Base-by-base conservation (phyloP, 2,113 vertebrate species). In the Hystrix cristata region DNA sequence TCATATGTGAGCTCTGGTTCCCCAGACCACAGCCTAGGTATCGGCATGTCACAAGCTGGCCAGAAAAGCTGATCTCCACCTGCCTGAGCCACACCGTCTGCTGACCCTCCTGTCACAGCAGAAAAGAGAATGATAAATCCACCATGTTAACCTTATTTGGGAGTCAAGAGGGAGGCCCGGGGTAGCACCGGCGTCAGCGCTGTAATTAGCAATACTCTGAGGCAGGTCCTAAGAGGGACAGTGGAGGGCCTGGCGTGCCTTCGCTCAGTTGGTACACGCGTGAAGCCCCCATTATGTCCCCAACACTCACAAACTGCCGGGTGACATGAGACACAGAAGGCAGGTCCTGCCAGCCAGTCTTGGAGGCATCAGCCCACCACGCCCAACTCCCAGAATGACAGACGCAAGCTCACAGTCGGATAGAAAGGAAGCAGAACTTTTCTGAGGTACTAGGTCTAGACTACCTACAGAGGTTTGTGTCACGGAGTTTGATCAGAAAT, bases 291-390 rank as follows among this genome's bases (percentile, higher is more conserved):
- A 19, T 2, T 38, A 48, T 1, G 34, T 62, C 78, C 88, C 71
- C 31, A 34, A 51, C 78, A 46, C 60, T n/a, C 71, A 34, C n/a
- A 71, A 34, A 43, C 89, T 65, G 13, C 27, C 0, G 31, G 79
- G 71, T n/a, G 64, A 82, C 19, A 34, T 29, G 72, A 97, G 72
- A 93, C 53, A 81, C 65, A 74, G 85, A 72, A 83, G 59, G 46
- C 53, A 51, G 79, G 82, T 53, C 74, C 81, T 7, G 69, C 87
- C 34, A 2, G 4, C 0, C 57, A 53, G 9, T 43, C 65, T 23
- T n/a, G 46, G 34, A 78, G 80, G 25, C 5, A 3, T 21, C 12
- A 9, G 29, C 62, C 55, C 69, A n/a, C 79, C 11, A 5, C 19
- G 4, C 79, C 85, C 27, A 5, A 59, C 93, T 55, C 21, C 7